Conservation (phyloP, 2,888 invertebrate genomes). For the Desoria tigrina region DNA sequence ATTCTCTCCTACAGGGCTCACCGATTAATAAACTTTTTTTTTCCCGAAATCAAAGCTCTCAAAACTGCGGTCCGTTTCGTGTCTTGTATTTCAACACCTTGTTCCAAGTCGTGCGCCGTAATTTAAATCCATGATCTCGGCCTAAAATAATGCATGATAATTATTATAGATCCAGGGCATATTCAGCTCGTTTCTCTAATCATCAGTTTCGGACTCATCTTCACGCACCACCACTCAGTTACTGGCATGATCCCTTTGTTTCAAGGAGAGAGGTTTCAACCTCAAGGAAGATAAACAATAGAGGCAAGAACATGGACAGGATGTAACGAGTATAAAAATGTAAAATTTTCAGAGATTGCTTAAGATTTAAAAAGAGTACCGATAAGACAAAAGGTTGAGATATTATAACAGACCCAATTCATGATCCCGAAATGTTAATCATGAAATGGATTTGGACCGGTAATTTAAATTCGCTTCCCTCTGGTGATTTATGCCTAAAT, state of each 20-base stretch:
- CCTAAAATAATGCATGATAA: conserved; percentile 47
- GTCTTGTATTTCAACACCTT: conserved; percentile 47
- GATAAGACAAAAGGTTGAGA: conserved; percentile 11
- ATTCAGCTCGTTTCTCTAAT: conserved; percentile 34
- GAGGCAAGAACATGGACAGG: conserved; percentile 1
- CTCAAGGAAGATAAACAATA: conserved; percentile 9
- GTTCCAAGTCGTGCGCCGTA: conserved; percentile 42
- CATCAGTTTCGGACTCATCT: conserved; percentile 2
- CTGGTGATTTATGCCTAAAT: conserved; percentile 33
- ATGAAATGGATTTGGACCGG: conserved; percentile 18
- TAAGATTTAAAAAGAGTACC: neutral
- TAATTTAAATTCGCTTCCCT: conserved; percentile 28
- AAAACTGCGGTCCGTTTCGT: conserved; percentile 29
- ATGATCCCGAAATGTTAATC: conserved; percentile 22
- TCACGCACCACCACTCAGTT: conserved; percentile 3
- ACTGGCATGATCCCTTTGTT: too few species aligned
- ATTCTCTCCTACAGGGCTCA: conserved; percentile 2
- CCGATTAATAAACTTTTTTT: conserved; percentile 12
- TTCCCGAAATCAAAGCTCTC: conserved; percentile 1
- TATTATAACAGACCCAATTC: conserved; percentile 1
- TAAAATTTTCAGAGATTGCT: too few species aligned
- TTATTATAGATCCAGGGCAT: conserved; percentile 49
- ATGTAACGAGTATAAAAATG: neutral
- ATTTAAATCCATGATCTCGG: conserved; percentile 38
- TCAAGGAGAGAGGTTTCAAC: too few species aligned